Evolutionary conservation across 2,113 vertebrate genomes (phyloP).

Genomic region (Lagopus muta): DNA sequence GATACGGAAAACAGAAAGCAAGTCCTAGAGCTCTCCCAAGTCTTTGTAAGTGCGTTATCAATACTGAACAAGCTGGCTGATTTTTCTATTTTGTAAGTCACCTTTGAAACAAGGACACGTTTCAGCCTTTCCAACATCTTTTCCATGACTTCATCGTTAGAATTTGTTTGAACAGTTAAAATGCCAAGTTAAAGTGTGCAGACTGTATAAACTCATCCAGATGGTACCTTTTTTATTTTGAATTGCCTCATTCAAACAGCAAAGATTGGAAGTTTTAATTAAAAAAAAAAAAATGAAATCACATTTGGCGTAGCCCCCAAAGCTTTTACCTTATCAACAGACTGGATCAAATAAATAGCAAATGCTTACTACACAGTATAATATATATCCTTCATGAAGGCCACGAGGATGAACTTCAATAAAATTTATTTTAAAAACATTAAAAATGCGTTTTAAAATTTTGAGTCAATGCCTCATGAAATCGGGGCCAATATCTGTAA

Average conservation of each 20-base stretch:
- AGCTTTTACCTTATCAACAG: background rate
- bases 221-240: background rate
- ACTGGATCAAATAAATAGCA: background rate
- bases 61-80: background rate
- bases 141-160: slow-evolving; percentile 24
- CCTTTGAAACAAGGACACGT: slow-evolving; percentile 17
- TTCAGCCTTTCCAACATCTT: slow-evolving; percentile 13
- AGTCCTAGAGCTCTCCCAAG: background rate
- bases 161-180: slow-evolving; percentile 27
- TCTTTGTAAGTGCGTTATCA: background rate
- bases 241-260: background rate
- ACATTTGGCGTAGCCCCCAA: background rate
- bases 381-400: background rate
- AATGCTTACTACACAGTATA: background rate
- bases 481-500: background rate
- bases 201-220: background rate
- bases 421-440: accelerated
- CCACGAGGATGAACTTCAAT: background rate
- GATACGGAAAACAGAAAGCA: background rate
- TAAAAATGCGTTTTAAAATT: background rate
- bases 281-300: background rate
- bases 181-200: background rate
- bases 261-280: background rate
- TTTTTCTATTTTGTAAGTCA: background rate
- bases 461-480: background rate